Base-by-base conservation (phyloP, 2,797 vertebrate genomes). In the Danio kyathit region DNA sequence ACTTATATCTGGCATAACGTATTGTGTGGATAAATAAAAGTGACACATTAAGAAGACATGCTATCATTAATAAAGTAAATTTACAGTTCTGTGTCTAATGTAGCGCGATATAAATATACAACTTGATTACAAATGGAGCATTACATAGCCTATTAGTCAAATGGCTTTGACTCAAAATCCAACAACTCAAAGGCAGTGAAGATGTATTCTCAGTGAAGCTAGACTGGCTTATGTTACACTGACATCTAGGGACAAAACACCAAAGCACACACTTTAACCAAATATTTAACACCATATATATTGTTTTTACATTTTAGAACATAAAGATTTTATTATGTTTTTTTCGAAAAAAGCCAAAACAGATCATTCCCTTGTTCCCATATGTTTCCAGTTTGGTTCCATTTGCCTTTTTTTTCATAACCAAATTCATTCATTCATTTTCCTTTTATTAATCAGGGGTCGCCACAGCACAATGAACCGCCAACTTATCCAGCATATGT, bases 231-330 rank as follows among this genome's bases (percentile, higher is more conserved):
- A 46, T 57, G 54, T 59, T 73, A 41, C 54, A 59, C 54, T 73
- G 70, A 73, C 71, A 59, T 29, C 71, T 73, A 44, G 17, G 12
- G 54, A 54, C 41, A 14, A 59, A 73, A 46, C 5, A 59, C 12
- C 40, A n/a, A 54, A n/a, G 0, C 48, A 41, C 38, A 46, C 0
- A 1, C 7, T 13, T 65, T 17, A 7, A 7, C 10, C 3, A 65
- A 46, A 29, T 29, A 29, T 29, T 29, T 29, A 29, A 29, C 29
- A 29, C 3, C 29, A 29, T n/a, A n/a, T n/a, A n/a, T 29, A 29
- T 29, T 29, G 29, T 29, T 29, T 29, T 29, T 1, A 29, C 29
- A 29, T 29, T 29, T 29, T 29, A 29, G 3, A 29, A 29, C 29
- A 29, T 1, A 29, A 29, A 29, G 29, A 29, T 29, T 29, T 29